Evolutionary conservation across 1,140 invertebrate species (phyloP), one percentile per base, ranked within the genome.

Genomic region (Nymphalis io): DNA sequence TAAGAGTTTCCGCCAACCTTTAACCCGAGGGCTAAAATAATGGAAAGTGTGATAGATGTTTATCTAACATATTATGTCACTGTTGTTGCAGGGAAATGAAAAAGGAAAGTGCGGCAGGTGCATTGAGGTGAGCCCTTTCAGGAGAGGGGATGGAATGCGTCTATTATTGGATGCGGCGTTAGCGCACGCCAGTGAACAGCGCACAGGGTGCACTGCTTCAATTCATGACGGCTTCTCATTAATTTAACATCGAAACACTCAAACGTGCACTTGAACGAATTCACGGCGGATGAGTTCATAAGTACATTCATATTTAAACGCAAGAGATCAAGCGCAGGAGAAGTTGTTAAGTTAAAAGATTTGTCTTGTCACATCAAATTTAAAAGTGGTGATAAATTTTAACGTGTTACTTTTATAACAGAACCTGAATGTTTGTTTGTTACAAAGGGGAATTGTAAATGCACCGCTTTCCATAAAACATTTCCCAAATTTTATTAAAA

Each of bases 41-140:
- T 69, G 72, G 75, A 53, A 71, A 69, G 72, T 68, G 75, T 77
- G 75, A 79, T 79, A 73, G 73, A 81, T 75, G 73, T 73, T 77
- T 77, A 79, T 77, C 75, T 67, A 65, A 70, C 64, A 70, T 70
- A 73, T 73, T 79, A 76, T 71, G 70, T 79, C 71, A 76, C 71
- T 73, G 60, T 70, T 44, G n/a, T 53, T 53, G 66, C 60, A 72
- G 77, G 75, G 82, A 87, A 85, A 82, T 81, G 81, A 80, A 88
- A 89, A 89, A 82, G 82, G 85, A 88, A 88, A 87, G 85, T 87
- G 78, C 76, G 70, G 78, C 88, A 88, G 87, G 86, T 89, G 85
- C 76, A 68, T 70, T 78, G 77, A 74, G 74, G 76, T 76, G 68
- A 79, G 73, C 76, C 78, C 75, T 77, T 78, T 73, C 63, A 60